Base-by-base conservation (phyloP, 2,888 invertebrate species). In the Lasioglossum oenotherae region DNA sequence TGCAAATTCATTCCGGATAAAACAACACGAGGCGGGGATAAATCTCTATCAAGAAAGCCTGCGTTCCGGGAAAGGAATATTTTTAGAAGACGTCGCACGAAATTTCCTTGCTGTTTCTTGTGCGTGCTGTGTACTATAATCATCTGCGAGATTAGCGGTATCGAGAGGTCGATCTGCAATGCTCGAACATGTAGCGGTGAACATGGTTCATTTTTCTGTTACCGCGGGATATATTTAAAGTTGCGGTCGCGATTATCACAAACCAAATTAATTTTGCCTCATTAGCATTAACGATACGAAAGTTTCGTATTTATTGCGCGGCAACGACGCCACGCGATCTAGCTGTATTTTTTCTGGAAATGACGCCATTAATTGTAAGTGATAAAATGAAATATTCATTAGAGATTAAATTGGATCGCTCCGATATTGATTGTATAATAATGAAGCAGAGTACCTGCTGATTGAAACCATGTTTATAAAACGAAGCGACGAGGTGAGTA, bases 201-300 rank as follows among this genome's bases (percentile, higher is more conserved):
- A 67, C 16, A 6, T n/a, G 46, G 14, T 31, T 77, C 8, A 16
- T 31, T 19, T 75, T 60, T 60, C 57, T 69, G 41, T 38, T 12
- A n/a, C 23, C n/a, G 4, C 12, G 38, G 38, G 14, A 38, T 38
- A 69, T 69, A 41, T 69, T 69, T 69, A 69, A 23, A 38, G 69
- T 38, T 69, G 16, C 67, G 19, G 19, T 0, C 19, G 67, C 67
- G 67, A 67, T 67, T 31, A 67, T 67, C 67, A 19, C 67, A 35
- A 67, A 19, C 35, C 19, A 67, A 67, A 67, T 67, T 31, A 67
- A 67, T 67, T 67, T 67, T 35, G 31, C 31, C 67, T 67, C 67
- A 67, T 67, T 67, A 67, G 67, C 67, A 67, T 67, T 31, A 35
- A 35, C 19, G 67, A 67, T 23, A 35, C 10, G 35, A 35, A 23